Evolutionary conservation across 1,140 invertebrate genomes (phyloP).

Genomic region (Lepidotrigona ventralis): DNA sequence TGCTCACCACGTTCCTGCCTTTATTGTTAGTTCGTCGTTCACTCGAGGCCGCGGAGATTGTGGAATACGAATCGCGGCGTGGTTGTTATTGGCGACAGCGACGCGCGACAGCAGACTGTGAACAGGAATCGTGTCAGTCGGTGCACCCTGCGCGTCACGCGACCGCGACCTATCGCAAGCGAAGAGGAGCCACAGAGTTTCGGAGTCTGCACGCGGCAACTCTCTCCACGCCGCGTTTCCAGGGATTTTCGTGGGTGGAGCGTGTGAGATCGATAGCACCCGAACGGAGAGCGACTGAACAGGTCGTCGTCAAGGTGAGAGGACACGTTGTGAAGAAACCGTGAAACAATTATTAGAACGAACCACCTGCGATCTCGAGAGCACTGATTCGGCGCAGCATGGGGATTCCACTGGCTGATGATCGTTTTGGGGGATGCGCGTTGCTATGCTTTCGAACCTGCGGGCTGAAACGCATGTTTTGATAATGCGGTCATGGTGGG

Average conservation of each 20-base stretch:
- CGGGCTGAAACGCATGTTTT: neutral
- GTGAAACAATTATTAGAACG: neutral
- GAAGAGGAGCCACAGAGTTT: neutral
- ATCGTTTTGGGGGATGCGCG: slow-evolving; percentile 27
- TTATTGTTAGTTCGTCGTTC: too few relatives aligned
- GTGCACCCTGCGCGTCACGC: slow-evolving; percentile 30
- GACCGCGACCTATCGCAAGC: slow-evolving; percentile 33
- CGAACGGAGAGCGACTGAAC: neutral
- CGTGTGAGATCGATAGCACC: slow-evolving; percentile 22
- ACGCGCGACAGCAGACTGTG: neutral
- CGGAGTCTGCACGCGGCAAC: neutral
- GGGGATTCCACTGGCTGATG: slow-evolving; percentile 2
- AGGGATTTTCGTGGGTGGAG: slow-evolving; percentile 25
- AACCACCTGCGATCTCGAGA: neutral
- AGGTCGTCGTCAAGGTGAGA: slow-evolving; percentile 11
- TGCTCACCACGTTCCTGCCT: too few relatives aligned
- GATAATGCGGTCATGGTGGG: neutral
- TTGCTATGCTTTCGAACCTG: neutral
- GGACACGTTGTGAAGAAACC: neutral
- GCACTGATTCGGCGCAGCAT: neutral
- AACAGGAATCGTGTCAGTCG: slow-evolving; percentile 1
- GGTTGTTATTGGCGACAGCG: neutral
- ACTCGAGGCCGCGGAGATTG: too few relatives aligned
- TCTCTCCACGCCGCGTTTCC: too few relatives aligned
- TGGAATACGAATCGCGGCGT: too few relatives aligned